A percentile compares a stretch with the other conserved stretches of the same genome.
phyloP scores from a whole-genome alignment of 2,888 invertebrate genomes.

The Pharmacophagus antenor region DNA sequence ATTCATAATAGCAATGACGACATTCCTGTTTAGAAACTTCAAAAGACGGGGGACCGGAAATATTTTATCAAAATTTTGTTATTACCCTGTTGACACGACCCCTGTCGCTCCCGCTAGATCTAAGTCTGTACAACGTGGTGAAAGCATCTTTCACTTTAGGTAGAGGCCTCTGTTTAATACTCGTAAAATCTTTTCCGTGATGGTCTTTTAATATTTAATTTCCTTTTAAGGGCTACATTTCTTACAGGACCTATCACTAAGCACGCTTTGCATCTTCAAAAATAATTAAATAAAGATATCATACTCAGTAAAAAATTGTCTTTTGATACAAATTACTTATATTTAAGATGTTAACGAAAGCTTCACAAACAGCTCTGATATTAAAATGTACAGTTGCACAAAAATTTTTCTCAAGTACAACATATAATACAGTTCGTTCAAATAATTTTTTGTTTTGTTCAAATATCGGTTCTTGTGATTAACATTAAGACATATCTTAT shows the following conservation, averaged over 20 bases:
- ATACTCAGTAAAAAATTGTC: constrained; percentile 34
- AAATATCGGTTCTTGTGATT: no score
- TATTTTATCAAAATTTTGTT: constrained; percentile 71
- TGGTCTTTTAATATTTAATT: constrained; percentile 76
- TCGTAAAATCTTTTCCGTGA: constrained; percentile 63
- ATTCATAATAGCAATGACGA: constrained; percentile 32
- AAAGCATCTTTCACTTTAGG: constrained; percentile 50
- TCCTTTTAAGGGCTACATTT: constrained; percentile 57
- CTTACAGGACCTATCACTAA: constrained; percentile 45
- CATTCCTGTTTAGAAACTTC: constrained; percentile 36
- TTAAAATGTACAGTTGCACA: no score
- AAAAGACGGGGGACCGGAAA: constrained; percentile 36
- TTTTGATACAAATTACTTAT: background rate
- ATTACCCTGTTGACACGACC: constrained; percentile 56
- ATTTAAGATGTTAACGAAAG: background rate
- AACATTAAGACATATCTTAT: no score
- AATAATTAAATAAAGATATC: constrained; percentile 45
- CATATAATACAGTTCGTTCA: no score
- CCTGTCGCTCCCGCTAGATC: constrained; percentile 40
- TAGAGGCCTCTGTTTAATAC: constrained; percentile 59
- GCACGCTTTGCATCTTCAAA: constrained; percentile 42
- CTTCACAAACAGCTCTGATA: background rate
- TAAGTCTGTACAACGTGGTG: constrained; percentile 40
- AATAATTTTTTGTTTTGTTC: no score
- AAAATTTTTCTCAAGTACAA: no score